These are phyloP conservation scores for Nemotelus pantherinus DNA, from an alignment of 2,888 invertebrate species.

Conservation along the genomic window DNA sequence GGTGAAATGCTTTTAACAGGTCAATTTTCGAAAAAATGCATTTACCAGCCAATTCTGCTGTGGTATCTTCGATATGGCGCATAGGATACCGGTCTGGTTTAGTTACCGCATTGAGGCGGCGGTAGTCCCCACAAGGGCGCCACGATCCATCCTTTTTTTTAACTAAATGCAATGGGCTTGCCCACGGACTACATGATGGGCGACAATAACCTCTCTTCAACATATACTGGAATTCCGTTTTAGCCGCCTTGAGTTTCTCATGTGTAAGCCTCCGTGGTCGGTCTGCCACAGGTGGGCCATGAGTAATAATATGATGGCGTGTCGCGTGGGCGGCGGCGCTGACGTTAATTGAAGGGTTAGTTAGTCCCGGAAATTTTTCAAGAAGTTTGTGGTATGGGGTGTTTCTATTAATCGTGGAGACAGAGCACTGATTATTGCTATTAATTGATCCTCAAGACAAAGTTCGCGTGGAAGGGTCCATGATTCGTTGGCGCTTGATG, in stretches of 20 bases:
- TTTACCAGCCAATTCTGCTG: not conserved
- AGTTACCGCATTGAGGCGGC: not conserved
- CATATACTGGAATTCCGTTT: slow-evolving; percentile 45
- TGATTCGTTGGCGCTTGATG: too few relatives aligned
- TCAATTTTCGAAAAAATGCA: slow-evolving; percentile 8
- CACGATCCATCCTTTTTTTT: slow-evolving; percentile 53
- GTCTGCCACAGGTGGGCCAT: slow-evolving; percentile 44
- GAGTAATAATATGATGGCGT: not conserved
- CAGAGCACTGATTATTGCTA: too few relatives aligned
- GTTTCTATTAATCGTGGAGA: not conserved
- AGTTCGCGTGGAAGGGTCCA: too few relatives aligned
- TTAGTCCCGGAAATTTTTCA: not conserved
- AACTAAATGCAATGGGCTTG: too few relatives aligned
- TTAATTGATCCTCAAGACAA: too few relatives aligned
- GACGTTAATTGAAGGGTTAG: too few relatives aligned
- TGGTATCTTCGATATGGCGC: not conserved
- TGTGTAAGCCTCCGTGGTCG: slow-evolving; percentile 55
- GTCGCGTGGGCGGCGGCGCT: not conserved
- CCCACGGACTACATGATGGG: slow-evolving; percentile 61
- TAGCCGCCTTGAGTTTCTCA: slow-evolving; percentile 46
- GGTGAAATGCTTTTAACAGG: too few relatives aligned
- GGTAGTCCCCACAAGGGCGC: slow-evolving; percentile 52
- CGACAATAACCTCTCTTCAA: slow-evolving; percentile 60
- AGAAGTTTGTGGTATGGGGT: not conserved
- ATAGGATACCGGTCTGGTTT: not conserved